Evolutionary conservation across 1,140 invertebrate genomes (phyloP).

Genomic region (Papilio polyxenes): DNA sequence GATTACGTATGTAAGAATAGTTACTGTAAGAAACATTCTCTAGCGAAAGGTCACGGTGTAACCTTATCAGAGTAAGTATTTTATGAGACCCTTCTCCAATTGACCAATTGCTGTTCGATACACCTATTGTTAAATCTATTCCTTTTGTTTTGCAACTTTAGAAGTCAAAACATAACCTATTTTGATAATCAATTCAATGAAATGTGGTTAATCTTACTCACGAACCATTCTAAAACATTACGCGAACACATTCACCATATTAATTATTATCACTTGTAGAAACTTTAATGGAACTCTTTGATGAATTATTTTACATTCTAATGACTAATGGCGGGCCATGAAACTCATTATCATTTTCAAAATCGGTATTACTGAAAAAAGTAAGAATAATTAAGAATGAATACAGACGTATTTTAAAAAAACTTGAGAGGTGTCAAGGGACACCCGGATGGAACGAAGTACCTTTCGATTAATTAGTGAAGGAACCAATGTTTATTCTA

Average conservation of each 20-base stretch:
- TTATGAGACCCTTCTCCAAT: constrained; percentile 24
- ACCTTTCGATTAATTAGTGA: too few relatives aligned
- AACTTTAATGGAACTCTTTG: constrained; percentile 51
- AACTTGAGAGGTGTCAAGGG: too few relatives aligned
- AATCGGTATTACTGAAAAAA: neutral
- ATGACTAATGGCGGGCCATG: constrained; percentile 44
- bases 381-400: neutral
- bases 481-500: too few relatives aligned
- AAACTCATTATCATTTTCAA: constrained; percentile 14
- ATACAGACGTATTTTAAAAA: neutral
- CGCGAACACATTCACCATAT: constrained; percentile 9
- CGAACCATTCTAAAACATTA: neutral
- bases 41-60: constrained; percentile 5
- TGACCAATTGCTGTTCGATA: neutral
- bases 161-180: neutral
- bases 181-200: neutral
- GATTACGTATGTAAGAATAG: constrained; percentile 1
- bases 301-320: constrained; percentile 44
- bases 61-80: constrained; percentile 16
- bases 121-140: constrained; percentile 2
- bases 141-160: neutral
- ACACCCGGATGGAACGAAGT: too few relatives aligned
- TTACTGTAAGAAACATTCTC: neutral
- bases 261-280: constrained; percentile 35
- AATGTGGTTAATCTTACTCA: neutral